Conservation (phyloP, 2,113 vertebrate genomes). For the Pipra filicauda region DNA sequence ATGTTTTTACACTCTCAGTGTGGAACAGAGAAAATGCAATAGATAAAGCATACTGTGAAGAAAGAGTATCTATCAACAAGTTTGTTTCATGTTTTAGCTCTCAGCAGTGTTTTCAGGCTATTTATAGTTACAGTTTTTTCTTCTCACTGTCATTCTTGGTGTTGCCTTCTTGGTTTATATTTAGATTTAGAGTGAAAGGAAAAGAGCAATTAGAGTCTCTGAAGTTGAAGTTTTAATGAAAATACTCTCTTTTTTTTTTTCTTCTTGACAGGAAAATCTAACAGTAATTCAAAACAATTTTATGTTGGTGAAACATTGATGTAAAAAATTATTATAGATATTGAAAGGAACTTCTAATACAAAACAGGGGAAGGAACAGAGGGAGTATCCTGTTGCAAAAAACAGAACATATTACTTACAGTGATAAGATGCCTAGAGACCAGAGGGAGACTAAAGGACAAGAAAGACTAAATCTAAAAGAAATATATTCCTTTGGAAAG, state of each 20-base stretch:
- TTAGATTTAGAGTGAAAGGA: background rate
- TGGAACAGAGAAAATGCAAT: background rate
- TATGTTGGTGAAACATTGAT: background rate
- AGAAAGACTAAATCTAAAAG: background rate
- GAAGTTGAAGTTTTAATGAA: background rate
- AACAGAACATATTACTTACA: background rate
- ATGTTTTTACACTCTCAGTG: background rate
- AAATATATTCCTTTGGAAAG: background rate
- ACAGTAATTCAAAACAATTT: background rate
- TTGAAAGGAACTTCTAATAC: background rate
- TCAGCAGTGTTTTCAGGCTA: background rate
- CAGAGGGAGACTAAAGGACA: background rate
- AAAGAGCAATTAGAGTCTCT: background rate
- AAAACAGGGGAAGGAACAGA: background rate
- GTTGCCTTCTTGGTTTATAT: background rate
- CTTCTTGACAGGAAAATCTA: background rate
- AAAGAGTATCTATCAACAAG: background rate
- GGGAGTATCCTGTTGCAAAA: background rate
- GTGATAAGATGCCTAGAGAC: background rate
- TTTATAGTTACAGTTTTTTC: background rate
- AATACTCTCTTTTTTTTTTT: background rate
- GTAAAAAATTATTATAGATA: background rate
- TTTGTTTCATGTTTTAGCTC: conserved; percentile 6
- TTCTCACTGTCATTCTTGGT: background rate
- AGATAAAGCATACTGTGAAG: background rate